Percentiles rank a stretch among this genome's conserved stretches.
Evolutionary conservation across 2,113 vertebrate species (phyloP).

Genomic region (Aviceda subcristata): DNA sequence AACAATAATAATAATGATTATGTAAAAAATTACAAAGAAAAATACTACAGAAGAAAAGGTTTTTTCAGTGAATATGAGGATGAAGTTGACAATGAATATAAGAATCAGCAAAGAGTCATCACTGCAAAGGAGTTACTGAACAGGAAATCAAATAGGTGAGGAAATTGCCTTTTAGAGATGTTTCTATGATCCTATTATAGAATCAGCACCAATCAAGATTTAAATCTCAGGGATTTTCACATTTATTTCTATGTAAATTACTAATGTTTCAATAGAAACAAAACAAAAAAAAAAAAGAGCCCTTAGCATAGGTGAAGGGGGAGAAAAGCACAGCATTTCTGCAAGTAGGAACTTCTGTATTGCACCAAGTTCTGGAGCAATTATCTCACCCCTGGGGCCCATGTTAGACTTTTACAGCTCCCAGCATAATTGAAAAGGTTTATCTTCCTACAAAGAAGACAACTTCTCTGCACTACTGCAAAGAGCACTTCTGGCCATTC

Average conservation of each 20-base stretch:
- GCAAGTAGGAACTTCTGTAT: background rate
- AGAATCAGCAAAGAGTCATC: background rate
- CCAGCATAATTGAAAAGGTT: conserved; percentile 44
- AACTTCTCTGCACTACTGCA: background rate
- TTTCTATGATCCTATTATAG: background rate
- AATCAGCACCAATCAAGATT: background rate
- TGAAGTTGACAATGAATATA: background rate
- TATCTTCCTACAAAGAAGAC: conserved; percentile 18
- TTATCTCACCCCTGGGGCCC: background rate
- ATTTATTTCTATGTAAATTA: background rate
- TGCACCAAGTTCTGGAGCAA: background rate
- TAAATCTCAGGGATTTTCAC: background rate
- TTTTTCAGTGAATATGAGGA: background rate
- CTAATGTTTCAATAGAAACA: background rate
- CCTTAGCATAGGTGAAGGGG: background rate
- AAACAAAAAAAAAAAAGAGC: background rate
- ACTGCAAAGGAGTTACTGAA: background rate
- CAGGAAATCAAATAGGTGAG: background rate
- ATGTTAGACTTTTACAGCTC: background rate
- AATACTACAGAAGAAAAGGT: background rate
- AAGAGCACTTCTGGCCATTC: background rate
- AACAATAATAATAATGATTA: background rate
- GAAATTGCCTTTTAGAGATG: background rate
- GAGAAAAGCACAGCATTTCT: background rate
- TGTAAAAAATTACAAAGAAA: background rate